phyloP scores from a whole-genome alignment of 2,797 vertebrate genomes.

The Neosilurus hyrtlii region DNA sequence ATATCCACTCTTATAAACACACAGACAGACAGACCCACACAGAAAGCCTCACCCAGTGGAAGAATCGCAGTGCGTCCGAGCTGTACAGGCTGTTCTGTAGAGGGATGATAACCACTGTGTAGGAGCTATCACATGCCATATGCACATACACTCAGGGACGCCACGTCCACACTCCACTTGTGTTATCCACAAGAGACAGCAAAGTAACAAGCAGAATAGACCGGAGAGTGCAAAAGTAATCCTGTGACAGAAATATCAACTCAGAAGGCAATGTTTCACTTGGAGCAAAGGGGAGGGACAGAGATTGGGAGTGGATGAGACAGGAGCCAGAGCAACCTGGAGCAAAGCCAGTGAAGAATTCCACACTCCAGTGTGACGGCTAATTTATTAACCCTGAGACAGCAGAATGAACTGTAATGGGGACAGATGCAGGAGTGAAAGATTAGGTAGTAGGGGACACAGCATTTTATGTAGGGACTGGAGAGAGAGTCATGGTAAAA shows the following conservation, averaged over 20 bases:
- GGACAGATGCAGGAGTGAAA: not conserved
- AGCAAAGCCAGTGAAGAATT: slow-evolving; percentile 20
- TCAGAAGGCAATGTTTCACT: slow-evolving; percentile 7
- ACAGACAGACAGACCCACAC: not conserved
- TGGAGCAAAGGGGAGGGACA: slow-evolving; percentile 30
- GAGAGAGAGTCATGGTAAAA: slow-evolving; percentile 29
- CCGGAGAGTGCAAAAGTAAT: not conserved
- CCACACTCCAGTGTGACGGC: slow-evolving; percentile 12
- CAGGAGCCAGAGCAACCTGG: not conserved
- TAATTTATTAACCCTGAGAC: slow-evolving; percentile 8
- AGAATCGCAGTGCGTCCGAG: slow-evolving; percentile 75
- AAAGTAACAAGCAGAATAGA: slow-evolving; percentile 5
- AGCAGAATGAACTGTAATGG: not conserved
- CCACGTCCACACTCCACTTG: slow-evolving; percentile 15
- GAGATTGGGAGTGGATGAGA: slow-evolving; percentile 26
- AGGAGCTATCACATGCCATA: slow-evolving; percentile 74
- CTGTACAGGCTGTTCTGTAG: slow-evolving; percentile 73
- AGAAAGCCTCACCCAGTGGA: slow-evolving; percentile 75
- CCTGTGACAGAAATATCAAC: slow-evolving; percentile 22
- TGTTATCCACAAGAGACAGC: slow-evolving; percentile 34
- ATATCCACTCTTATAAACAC: not conserved
- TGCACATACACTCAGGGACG: slow-evolving; percentile 56
- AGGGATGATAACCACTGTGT: slow-evolving; percentile 78
- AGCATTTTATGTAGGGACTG: not conserved
- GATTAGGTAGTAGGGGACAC: not conserved